Evolutionary conservation across 2,113 vertebrate genomes (phyloP).

Genomic region (Eubucco bourcierii): DNA sequence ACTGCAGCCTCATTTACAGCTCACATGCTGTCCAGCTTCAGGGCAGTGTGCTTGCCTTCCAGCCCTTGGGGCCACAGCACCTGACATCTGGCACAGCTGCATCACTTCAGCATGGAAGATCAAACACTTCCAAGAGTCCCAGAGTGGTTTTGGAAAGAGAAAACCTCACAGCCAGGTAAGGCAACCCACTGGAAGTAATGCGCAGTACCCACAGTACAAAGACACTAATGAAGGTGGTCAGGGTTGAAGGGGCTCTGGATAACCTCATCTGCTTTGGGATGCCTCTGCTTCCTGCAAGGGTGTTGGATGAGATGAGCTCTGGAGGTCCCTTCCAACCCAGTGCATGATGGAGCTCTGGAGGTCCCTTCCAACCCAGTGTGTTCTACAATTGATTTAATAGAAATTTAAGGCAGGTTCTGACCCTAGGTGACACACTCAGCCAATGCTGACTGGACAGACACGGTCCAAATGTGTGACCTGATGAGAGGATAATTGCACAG

Average conservation of each 20-base stretch:
- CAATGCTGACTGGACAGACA: fast-evolving
- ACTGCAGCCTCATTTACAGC: neutral
- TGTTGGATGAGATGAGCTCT: too few species aligned
- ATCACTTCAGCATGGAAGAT: neutral
- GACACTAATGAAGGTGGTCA: neutral
- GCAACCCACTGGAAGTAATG: neutral
- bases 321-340: too few species aligned
- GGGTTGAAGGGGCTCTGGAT: too few species aligned
- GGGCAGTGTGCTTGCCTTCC: neutral
- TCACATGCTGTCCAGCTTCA: neutral
- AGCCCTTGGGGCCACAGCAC: neutral
- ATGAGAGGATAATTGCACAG: neutral
- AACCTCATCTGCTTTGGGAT: too few species aligned
- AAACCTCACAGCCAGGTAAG: neutral
- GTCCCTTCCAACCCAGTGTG: too few species aligned
- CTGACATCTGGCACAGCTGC: neutral
- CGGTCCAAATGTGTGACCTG: neutral
- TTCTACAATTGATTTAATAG: neutral
- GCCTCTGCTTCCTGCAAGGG: too few species aligned
- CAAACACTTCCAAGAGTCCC: neutral
- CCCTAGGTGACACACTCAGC: neutral
- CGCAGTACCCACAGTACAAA: neutral
- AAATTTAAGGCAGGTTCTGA: neutral
- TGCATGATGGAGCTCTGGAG: too few species aligned
- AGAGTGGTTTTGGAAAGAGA: neutral